Evolutionary conservation across 2,888 invertebrate species (phyloP), one percentile per base, ranked within the genome.

Genomic region (Magallana nippona): DNA sequence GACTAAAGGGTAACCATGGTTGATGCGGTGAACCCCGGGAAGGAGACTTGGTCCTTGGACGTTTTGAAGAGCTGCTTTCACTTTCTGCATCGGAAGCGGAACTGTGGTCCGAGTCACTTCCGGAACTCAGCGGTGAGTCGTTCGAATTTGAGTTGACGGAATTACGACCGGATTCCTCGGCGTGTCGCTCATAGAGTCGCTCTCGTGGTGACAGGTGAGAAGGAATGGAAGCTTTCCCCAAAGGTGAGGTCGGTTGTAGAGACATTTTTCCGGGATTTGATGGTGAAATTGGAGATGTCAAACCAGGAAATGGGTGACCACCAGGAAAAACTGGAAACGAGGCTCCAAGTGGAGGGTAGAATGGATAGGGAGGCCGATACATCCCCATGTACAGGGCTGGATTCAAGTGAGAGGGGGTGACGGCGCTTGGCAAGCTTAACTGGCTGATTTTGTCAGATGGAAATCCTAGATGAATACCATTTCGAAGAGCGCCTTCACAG

Each of bases 401-500:
- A 11, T 88, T 89, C 27, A 89, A 82, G n/a, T 89, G 86, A 17
- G 87, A 60, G 15, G 84, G 87, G n/a, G 85, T 63, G 15, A 86
- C 81, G 19, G 82, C 79, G n/a, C 81, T 82, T 79, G 79, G 78
- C 57, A 83, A 82, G 58, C 85, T 87, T 57, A 81, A 81, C 32
- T 87, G 84, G 2, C 86, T 85, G 13, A 89, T 62, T 77, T 89
- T 89, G 5, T 89, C 89, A 3, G 84, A 86, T 22, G 89, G 84
- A 60, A 88, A 89, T 84, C 91, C 90, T 10, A 90, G 83, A 56
- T 91, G 88, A 87, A 92, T 90, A 13, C 92, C 92, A 84, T 90
- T 92, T 79, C 93, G 87, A 57, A 92, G 86, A 19, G 94, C 94
- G 2, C 98, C 97, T 94, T 98, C 98, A 95, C 99, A 99, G 95